Base-by-base conservation (phyloP, 1,140 invertebrate genomes). In the Monomorium pharaonis region DNA sequence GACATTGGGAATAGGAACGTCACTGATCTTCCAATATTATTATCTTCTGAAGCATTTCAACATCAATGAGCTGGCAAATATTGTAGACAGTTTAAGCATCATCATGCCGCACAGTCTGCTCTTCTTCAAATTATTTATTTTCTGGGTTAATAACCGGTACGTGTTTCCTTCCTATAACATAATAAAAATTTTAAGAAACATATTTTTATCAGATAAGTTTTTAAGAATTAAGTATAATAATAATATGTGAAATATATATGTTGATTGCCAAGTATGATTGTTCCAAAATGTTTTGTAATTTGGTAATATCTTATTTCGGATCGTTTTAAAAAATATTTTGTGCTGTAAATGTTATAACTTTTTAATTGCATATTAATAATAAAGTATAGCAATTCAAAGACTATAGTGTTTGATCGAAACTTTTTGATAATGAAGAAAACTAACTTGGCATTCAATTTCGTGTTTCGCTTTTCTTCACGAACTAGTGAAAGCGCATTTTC, bases 131-230 rank as follows among this genome's bases (percentile, higher is more conserved):
- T 24, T 89, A 44, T 27, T 87, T 58, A 58, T 47, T 6, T 44
- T 89, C 0, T 89, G 88, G 88, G 16, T 18, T 0, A 89, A 89
- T 37, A 81, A 72, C 47, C 54, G 78, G 88, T 89, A 84, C 58
- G 76, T 14, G 6, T 14, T 62, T 14, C 4, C 14, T 62, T 14
- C 4, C 1, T 49, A 24, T 0, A 54, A 54, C 18, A 30, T 49
- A 72, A 24, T 3, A 62, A 33, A 16, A 24, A 37, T 81, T 65
- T 54, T 54, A 54, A 3, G n/a, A 54, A 54, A 21, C 10, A 5
- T 72, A 72, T 51, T 33, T 51, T 44, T 3, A 65, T 72, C 4
- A 56, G 10, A 37, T 37, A 44, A 42, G 9, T 33, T 4, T n/a
- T 70, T 12, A 10, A 47, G 4, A 51, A 54, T 33, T 54, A 5